phyloP scores from a whole-genome alignment of 2,888 invertebrate species.

The Nephrotoma appendiculata region DNA sequence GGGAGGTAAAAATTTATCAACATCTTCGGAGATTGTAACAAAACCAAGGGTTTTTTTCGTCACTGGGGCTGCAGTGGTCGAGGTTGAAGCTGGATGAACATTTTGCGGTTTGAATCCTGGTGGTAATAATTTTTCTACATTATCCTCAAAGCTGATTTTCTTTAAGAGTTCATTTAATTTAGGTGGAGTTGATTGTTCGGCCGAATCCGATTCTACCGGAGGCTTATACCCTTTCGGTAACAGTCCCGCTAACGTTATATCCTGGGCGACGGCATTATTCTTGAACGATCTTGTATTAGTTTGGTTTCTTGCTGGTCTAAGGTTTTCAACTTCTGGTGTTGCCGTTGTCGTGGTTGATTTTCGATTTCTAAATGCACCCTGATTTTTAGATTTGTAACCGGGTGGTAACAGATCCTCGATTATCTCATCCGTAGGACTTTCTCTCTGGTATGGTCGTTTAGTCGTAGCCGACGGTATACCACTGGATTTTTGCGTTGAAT shows the following conservation, averaged over 20 bases:
- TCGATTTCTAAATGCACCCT: constrained; percentile 37
- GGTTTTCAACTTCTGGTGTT: constrained; percentile 16
- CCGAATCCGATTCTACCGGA: constrained; percentile 26
- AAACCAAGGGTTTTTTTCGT: constrained; percentile 18
- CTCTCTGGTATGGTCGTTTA: neutral
- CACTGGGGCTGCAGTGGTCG: constrained; percentile 17
- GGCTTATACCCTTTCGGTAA: constrained; percentile 48
- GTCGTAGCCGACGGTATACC: constrained; percentile 16
- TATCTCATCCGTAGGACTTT: constrained; percentile 39
- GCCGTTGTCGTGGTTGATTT: constrained; percentile 36
- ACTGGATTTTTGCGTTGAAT: constrained; percentile 34
- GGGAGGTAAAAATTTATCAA: constrained; percentile 41
- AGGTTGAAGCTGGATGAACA: constrained; percentile 23
- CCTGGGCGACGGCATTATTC: constrained; percentile 41
- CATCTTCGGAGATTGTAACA: constrained; percentile 26
- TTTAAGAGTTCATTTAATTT: constrained; percentile 23
- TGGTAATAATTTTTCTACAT: constrained; percentile 37
- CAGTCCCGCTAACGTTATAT: constrained; percentile 33
- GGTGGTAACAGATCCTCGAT: constrained; percentile 42
- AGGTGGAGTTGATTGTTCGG: constrained; percentile 13
- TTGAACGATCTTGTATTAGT: constrained; percentile 37
- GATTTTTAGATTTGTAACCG: constrained; percentile 41
- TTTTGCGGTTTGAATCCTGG: constrained; percentile 41
- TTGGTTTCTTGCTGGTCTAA: constrained; percentile 18
- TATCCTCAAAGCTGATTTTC: constrained; percentile 27